Conservation (phyloP, 2,113 vertebrate species). For the Hippocampus barbouri region DNA sequence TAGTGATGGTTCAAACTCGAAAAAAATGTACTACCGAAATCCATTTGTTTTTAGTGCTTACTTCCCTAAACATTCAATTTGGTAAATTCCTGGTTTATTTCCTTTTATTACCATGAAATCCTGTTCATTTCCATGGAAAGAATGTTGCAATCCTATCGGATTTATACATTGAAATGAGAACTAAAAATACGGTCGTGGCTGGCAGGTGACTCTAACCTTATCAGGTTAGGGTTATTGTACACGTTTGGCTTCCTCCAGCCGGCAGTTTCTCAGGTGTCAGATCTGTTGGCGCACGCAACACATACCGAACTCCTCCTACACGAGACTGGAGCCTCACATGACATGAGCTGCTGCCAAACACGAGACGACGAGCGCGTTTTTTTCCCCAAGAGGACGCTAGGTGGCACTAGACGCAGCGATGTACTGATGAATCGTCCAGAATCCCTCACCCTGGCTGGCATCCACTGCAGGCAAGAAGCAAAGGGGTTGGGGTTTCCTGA, state of each 20-base stretch:
- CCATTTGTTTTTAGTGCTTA: too few relatives aligned
- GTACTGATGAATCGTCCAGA: background rate
- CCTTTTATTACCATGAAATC: background rate
- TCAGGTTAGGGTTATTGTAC: constrained; percentile 28
- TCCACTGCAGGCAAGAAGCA: background rate
- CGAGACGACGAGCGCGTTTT: background rate
- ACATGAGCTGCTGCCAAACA: constrained; percentile 7
- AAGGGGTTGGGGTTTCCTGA: constrained; percentile 19
- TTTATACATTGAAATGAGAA: constrained; percentile 1
- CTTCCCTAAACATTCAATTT: too few relatives aligned
- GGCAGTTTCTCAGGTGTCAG: constrained; percentile 50
- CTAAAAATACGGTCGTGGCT: background rate
- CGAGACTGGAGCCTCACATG: constrained; percentile 44
- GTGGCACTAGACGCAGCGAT: constrained; percentile 42
- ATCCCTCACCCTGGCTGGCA: background rate
- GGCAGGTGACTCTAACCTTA: constrained; percentile 15
- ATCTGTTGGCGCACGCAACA: constrained; percentile 43
- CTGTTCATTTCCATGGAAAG: background rate
- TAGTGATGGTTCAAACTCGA: too few relatives aligned
- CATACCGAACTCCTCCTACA: constrained; percentile 31
- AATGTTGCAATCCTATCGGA: background rate
- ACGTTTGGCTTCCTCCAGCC: constrained; percentile 13
- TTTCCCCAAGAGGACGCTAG: constrained; percentile 41
- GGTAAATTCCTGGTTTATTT: too few relatives aligned
- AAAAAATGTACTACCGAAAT: too few relatives aligned